Percentiles rank a stretch among this genome's conserved stretches.
Conservation (phyloP, 2,797 vertebrate genomes). For the Spondyliosoma cantharus region DNA sequence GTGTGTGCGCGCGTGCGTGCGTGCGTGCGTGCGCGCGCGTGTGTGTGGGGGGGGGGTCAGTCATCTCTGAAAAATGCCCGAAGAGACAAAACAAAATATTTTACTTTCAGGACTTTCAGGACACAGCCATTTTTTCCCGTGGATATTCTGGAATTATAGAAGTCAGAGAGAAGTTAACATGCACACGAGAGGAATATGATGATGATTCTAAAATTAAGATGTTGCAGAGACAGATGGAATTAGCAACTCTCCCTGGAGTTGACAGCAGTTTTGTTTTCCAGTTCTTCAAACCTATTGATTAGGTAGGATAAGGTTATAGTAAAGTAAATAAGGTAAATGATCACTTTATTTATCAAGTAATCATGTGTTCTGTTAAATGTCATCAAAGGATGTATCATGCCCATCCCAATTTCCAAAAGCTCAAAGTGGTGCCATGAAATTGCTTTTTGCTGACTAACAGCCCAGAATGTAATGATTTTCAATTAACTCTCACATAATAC, state of each 20-base stretch:
- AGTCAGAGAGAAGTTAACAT: slow-evolving; percentile 17
- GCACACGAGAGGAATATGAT: neutral
- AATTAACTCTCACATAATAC: neutral
- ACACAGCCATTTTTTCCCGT: neutral
- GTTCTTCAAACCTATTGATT: neutral
- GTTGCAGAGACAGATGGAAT: neutral
- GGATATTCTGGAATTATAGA: slow-evolving; percentile 2
- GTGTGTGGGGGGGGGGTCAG: neutral
- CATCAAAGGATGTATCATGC: neutral
- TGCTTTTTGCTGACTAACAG: neutral
- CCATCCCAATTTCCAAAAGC: neutral
- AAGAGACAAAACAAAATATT: neutral
- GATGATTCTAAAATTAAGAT: slow-evolving; percentile 17
- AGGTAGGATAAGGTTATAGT: too few species aligned
- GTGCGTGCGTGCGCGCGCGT: neutral
- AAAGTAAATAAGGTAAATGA: too few species aligned
- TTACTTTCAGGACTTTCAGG: neutral
- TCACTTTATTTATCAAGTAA: too few species aligned
- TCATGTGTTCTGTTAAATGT: neutral
- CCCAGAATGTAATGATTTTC: neutral
- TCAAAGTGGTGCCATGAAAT: neutral
- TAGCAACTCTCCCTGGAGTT: neutral
- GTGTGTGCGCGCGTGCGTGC: slow-evolving; percentile 7
- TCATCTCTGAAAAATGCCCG: neutral
- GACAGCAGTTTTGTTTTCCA: neutral